A percentile compares a stretch with the other conserved stretches of the same genome.
Conservation (phyloP, 1,140 invertebrate species). For the Pseudomyrmex pallidus region DNA sequence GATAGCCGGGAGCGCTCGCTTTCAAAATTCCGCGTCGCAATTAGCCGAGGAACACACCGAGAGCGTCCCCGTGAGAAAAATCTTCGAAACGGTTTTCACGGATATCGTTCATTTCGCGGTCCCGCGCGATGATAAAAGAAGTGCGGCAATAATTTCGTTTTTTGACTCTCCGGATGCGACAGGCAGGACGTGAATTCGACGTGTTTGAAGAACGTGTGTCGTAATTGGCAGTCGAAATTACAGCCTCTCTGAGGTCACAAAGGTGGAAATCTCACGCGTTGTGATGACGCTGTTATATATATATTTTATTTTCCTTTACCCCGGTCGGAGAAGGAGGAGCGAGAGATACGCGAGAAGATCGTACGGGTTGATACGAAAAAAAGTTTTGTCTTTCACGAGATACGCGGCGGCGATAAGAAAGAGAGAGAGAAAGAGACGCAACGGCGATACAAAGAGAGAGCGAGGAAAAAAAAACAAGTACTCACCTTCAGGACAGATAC, state of each 20-base stretch:
- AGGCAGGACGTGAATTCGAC: neutral
- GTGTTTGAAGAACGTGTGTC: too few species aligned
- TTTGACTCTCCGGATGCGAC: slow-evolving; percentile 10
- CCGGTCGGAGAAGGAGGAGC: neutral
- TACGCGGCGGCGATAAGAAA: neutral
- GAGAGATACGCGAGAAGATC: slow-evolving; percentile 21
- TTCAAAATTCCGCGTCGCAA: slow-evolving; percentile 2
- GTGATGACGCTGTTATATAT: neutral
- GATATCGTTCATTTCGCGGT: slow-evolving; percentile 12
- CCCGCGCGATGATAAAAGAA: neutral
- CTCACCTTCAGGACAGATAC: slow-evolving; percentile 94
- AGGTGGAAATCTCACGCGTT: neutral
- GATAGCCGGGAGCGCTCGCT: slow-evolving; percentile 4
- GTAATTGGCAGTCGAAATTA: too few species aligned
- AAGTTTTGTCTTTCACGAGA: slow-evolving; percentile 49
- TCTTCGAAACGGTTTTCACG: slow-evolving; percentile 14
- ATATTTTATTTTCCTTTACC: slow-evolving; percentile 36
- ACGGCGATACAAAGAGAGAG: neutral
- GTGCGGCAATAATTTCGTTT: slow-evolving; percentile 17
- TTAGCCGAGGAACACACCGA: neutral
- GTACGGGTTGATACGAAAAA: slow-evolving; percentile 44
- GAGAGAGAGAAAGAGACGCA: neutral
- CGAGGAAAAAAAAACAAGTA: slow-evolving; percentile 60
- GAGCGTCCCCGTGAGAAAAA: slow-evolving; percentile 34
- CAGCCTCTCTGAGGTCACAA: neutral